Evolutionary conservation across 2,888 invertebrate species (phyloP).

Genomic region (Malthinus seriepunctatus): DNA sequence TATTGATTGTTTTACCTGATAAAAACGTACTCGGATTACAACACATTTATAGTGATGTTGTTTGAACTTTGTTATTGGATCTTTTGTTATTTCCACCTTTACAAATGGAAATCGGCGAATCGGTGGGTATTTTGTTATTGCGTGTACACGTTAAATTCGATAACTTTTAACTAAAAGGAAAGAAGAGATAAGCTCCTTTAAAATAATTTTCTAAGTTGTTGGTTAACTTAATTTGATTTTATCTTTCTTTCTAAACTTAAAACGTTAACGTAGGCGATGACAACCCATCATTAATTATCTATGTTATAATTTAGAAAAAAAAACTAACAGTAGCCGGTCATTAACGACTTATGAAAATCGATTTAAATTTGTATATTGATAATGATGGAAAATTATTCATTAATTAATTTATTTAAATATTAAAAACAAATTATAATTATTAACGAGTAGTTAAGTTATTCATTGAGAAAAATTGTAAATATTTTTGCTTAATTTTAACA

Average conservation of each 20-base stretch:
- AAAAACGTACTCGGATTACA: slow-evolving; percentile 43
- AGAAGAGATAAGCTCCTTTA: neutral
- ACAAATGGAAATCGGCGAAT: neutral
- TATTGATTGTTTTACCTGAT: slow-evolving; percentile 43
- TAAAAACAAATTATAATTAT: too few species aligned
- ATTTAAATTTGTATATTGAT: slow-evolving; percentile 27
- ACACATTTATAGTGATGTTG: slow-evolving; percentile 36
- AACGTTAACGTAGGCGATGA: slow-evolving; percentile 42
- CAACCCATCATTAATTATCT: slow-evolving; percentile 43
- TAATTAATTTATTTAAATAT: too few species aligned
- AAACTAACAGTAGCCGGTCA: slow-evolving; percentile 36
- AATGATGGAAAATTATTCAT: slow-evolving; percentile 1
- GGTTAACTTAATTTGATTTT: slow-evolving; percentile 37
- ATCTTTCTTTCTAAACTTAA: slow-evolving; percentile 34
- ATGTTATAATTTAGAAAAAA: slow-evolving; percentile 35
- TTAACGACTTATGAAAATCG: slow-evolving; percentile 30
- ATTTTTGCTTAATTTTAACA: too few species aligned
- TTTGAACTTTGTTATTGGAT: slow-evolving; percentile 34
- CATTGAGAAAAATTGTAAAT: too few species aligned
- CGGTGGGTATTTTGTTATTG: neutral
- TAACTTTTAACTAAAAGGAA: too few species aligned
- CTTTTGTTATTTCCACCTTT: slow-evolving; percentile 34
- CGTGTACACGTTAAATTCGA: too few species aligned
- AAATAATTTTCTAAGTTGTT: neutral
- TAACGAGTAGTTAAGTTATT: too few species aligned